Conservation (phyloP, 2,113 vertebrate genomes). For the Xiphias gladius region DNA sequence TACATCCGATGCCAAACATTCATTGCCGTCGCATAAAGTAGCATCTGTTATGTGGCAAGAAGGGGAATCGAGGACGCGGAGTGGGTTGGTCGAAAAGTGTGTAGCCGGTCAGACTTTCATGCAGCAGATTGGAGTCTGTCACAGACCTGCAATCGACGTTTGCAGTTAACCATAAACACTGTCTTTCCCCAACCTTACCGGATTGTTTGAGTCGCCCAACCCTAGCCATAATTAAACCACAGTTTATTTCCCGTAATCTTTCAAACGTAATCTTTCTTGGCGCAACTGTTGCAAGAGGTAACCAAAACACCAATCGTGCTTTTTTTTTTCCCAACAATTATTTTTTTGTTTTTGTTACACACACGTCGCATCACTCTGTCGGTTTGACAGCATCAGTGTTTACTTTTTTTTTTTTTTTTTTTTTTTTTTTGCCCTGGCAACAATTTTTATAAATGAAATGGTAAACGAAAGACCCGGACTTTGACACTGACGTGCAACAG, state of each 20-base stretch:
- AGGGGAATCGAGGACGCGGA: neutral
- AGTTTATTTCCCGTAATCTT: too few relatives aligned
- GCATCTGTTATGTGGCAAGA: neutral
- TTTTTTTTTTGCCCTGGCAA: slow-evolving; percentile 2
- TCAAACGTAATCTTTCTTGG: too few relatives aligned
- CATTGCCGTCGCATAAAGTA: neutral
- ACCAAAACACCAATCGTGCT: too few relatives aligned
- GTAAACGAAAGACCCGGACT: slow-evolving; percentile 36
- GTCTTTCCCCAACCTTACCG: too few relatives aligned
- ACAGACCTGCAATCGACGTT: neutral
- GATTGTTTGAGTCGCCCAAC: too few relatives aligned
- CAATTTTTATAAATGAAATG: too few relatives aligned
- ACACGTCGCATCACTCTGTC: slow-evolving; percentile 15
- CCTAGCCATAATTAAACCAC: too few relatives aligned
- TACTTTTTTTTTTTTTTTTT: slow-evolving; percentile 1
- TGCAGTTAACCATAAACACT: neutral
- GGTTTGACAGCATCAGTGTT: neutral
- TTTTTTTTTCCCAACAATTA: slow-evolving; percentile 5
- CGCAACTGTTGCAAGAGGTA: too few relatives aligned
- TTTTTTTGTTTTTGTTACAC: slow-evolving; percentile 11
- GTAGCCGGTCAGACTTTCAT: neutral
- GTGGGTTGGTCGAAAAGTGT: neutral
- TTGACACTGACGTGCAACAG: slow-evolving; percentile 39
- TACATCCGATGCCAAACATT: neutral
- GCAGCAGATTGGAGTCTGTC: too few relatives aligned